These are phyloP conservation scores for Fragum fragum DNA, from an alignment of 2,888 invertebrate species.

Conservation along the genomic window DNA sequence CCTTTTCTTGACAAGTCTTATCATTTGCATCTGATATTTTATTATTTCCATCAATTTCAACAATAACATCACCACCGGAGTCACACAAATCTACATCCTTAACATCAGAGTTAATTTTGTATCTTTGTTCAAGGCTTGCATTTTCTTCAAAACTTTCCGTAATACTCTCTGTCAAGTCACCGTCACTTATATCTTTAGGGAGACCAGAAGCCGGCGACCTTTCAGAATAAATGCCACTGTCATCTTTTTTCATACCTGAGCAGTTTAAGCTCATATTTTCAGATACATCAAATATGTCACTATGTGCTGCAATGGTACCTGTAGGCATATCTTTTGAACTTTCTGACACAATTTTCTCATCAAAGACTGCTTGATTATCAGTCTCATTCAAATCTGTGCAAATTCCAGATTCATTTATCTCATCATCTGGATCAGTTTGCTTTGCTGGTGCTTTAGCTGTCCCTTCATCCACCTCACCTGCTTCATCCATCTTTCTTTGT, in stretches of 20 bases:
- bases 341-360: neutral
- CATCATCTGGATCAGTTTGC: neutral
- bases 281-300: neutral
- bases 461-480: conserved; percentile 2
- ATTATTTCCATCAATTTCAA: neutral
- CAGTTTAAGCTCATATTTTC: conserved; percentile 25
- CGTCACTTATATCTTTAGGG: conserved; percentile 68
- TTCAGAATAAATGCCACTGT: conserved; percentile 84
- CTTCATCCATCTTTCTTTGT: neutral
- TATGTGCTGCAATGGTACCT: neutral
- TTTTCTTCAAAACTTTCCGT: conserved; percentile 63
- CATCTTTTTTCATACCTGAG: conserved; percentile 80
- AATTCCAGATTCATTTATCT: conserved; percentile 27
- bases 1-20: conserved; percentile 16
- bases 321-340: neutral
- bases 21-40: conserved; percentile 9
- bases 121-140: conserved; percentile 27
- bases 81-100: conserved; percentile 45
- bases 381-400: conserved; percentile 24
- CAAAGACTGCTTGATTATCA: neutral
- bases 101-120: conserved; percentile 24
- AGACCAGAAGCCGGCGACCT: conserved; percentile 70
- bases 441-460: neutral
- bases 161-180: conserved; percentile 71
- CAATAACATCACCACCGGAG: neutral